Evolutionary conservation across 2,797 vertebrate species (phyloP), one percentile per base, ranked within the genome.

Genomic region (Philypnodon macrostomus): DNA sequence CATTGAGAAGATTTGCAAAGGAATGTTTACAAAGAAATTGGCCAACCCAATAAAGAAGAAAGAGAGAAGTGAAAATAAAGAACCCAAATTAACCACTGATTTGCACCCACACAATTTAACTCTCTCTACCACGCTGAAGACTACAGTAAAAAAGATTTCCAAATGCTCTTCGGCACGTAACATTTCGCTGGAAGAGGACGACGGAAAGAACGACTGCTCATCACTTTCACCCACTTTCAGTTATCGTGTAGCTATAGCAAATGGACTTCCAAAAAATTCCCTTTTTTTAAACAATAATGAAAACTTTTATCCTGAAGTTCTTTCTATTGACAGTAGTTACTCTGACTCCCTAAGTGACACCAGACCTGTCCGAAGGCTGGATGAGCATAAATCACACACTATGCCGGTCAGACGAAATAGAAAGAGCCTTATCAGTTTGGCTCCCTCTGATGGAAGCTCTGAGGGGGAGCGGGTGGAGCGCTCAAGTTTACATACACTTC

Each of bases 1-100:
- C 85, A 88, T 95, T 85, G 82, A 91, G 88, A 98, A 95, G 92
- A 92, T 97, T 94, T 95, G 88, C 88, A 97, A 97, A 98, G 97
- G 96, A 98, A 99, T 99, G 97, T 98, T 99, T 93, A 96, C 95
- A 97, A 98, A 95, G 95, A 99, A 97, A 96, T 83, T 83, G 91
- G 95, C 90, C 80, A 94, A 92, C 88, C 92, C 90, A 88, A 93
- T 91, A 74, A 94, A 93, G 90, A 97, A 92, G 89, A 97, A 90
- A 92, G 93, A 97, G 68, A 92, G 85, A 86, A 86, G 68, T 58
- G 91, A 92, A 82, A 91, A 88, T 81, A 93, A 93, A 83, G 90
- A 94, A 63, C 91, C 92, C 65, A 93, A 92, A 72, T 79, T 90
- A 73, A 80, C 82, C 83, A 77, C 88, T 19, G 86, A 89, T 81